Conservation (phyloP, 2,888 invertebrate species). For the Chydorus sphaericus region DNA sequence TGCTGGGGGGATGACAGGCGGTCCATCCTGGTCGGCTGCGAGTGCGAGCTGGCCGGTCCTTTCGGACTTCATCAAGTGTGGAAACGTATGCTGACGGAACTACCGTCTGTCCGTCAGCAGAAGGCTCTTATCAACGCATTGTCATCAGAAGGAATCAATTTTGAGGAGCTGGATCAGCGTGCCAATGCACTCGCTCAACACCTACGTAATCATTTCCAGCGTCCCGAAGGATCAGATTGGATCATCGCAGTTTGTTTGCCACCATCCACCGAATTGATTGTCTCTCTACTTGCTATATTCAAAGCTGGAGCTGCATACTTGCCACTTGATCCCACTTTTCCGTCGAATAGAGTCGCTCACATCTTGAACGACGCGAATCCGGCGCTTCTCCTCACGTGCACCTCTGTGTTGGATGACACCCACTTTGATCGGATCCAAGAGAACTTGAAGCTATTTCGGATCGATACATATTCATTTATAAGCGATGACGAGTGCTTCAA, state of each 20-base stretch:
- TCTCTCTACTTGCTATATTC: slow-evolving; percentile 54
- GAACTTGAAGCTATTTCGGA: background rate
- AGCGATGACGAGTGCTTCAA: background rate
- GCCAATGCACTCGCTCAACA: slow-evolving; percentile 1
- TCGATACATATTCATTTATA: too few relatives aligned
- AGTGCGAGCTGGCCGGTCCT: background rate
- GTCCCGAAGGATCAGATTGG: slow-evolving; percentile 48
- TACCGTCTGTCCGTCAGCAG: background rate
- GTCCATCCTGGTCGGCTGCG: background rate
- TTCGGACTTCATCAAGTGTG: background rate
- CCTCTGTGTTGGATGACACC: background rate
- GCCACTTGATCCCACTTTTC: slow-evolving; percentile 59
- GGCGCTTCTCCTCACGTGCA: slow-evolving; percentile 32
- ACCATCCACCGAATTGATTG: slow-evolving; percentile 52
- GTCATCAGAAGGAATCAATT: slow-evolving; percentile 7
- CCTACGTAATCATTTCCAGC: background rate
- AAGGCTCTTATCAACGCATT: background rate
- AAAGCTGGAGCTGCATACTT: slow-evolving; percentile 72
- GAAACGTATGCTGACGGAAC: background rate
- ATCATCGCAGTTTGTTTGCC: slow-evolving; percentile 65
- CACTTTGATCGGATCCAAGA: background rate
- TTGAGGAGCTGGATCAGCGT: slow-evolving; percentile 3
- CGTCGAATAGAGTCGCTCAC: slow-evolving; percentile 54
- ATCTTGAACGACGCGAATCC: slow-evolving; percentile 62
- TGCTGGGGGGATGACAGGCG: background rate